Percentiles rank a stretch among this genome's conserved stretches.
Conservation (phyloP, 2,113 vertebrate genomes). For the Danio rerio region DNA sequence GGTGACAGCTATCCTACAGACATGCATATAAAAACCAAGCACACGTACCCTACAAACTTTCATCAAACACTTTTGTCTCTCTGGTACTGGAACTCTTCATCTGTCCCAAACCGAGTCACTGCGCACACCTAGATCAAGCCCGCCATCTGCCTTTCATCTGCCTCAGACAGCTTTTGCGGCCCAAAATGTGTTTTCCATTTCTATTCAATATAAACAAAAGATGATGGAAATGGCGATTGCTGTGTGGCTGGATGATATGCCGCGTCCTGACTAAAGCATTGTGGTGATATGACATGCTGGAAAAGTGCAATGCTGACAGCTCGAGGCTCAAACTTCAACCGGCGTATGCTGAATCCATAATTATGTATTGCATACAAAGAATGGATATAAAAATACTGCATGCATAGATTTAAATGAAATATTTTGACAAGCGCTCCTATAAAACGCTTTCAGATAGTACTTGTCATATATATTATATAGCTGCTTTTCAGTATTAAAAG, state of each 20-base stretch:
- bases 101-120: slow-evolving; percentile 3
- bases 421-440: background rate
- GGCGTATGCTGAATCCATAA: slow-evolving; percentile 20
- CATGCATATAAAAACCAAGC: slow-evolving; percentile 54
- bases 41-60: slow-evolving; percentile 19
- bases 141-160: slow-evolving; percentile 34
- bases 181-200: slow-evolving; percentile 36
- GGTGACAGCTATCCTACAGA: slow-evolving; percentile 54
- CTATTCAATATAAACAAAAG: slow-evolving; percentile 28
- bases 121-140: slow-evolving; percentile 18
- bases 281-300: slow-evolving; percentile 19
- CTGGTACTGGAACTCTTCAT: background rate
- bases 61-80: slow-evolving; percentile 12
- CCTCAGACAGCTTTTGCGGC: background rate
- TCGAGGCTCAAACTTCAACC: background rate
- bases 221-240: slow-evolving; percentile 4
- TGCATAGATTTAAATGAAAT: background rate
- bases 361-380: slow-evolving; percentile 34
- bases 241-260: slow-evolving; percentile 4
- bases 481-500: too few relatives aligned
- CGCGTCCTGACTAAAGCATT: slow-evolving; percentile 1
- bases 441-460: too few relatives aligned
- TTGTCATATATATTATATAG: too few relatives aligned
- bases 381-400: slow-evolving; percentile 6
- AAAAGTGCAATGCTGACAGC: slow-evolving; percentile 16